These are phyloP conservation scores for Drosophila athabasca DNA, from an alignment of 1,140 invertebrate species.

Conservation along the genomic window DNA sequence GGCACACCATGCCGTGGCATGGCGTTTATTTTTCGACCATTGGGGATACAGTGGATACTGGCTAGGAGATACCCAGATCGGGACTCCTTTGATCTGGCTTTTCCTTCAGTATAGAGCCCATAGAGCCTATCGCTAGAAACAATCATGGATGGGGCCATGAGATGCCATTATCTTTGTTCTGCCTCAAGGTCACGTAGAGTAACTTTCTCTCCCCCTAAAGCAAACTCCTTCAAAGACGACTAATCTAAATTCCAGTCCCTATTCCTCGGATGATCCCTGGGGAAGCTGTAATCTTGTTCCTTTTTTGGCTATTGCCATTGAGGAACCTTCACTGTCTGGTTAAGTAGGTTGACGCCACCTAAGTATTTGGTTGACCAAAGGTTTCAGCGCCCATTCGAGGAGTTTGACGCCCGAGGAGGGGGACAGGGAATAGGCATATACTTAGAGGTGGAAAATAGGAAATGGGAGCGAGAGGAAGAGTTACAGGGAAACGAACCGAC, in stretches of 20 bases:
- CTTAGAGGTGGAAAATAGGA: slow-evolving; percentile 10
- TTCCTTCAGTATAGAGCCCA: too few relatives aligned
- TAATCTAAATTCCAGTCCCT: too few relatives aligned
- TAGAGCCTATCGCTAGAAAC: too few relatives aligned
- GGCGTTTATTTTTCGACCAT: slow-evolving; percentile 61
- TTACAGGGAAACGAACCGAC: slow-evolving; percentile 36
- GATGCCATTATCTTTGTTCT: too few relatives aligned
- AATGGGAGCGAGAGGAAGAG: not conserved
- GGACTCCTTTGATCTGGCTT: too few relatives aligned
- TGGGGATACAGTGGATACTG: slow-evolving; percentile 19
- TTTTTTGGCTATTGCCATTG: not conserved
- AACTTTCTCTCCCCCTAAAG: too few relatives aligned
- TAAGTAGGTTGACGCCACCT: slow-evolving; percentile 80
- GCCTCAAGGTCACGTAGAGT: not conserved
- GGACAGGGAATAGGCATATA: not conserved
- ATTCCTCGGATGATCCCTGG: too few relatives aligned
- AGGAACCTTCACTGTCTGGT: slow-evolving; percentile 16
- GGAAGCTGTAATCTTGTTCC: too few relatives aligned
- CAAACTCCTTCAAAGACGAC: not conserved
- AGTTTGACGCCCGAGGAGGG: slow-evolving; percentile 59
- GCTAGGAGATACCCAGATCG: too few relatives aligned
- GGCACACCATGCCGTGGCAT: not conserved
- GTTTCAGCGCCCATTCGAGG: slow-evolving; percentile 57
- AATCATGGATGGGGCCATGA: too few relatives aligned
- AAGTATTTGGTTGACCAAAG: slow-evolving; percentile 72